Percentiles rank a stretch among this genome's conserved stretches.
phyloP scores from a whole-genome alignment of 2,888 invertebrate genomes.

The Megamerina dolium region DNA sequence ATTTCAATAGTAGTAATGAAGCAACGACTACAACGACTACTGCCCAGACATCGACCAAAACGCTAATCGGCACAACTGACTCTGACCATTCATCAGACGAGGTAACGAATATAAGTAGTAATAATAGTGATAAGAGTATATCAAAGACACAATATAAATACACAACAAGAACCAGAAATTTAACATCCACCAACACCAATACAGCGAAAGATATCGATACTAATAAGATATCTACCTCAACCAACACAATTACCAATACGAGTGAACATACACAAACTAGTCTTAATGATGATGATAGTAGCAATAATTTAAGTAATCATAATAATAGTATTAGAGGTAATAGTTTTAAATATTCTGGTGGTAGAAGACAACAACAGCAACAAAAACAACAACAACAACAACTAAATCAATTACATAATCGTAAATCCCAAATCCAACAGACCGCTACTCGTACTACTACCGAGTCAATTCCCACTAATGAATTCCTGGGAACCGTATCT shows the following conservation, averaged over 20 bases:
- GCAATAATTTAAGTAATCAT: constrained; percentile 28
- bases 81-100: constrained; percentile 23
- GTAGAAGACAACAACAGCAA: constrained; percentile 39
- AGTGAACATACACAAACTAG: constrained; percentile 31
- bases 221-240: constrained; percentile 12
- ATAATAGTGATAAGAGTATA: constrained; percentile 19
- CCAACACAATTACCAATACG: too few species aligned
- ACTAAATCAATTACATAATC: constrained; percentile 24
- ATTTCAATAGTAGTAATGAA: too few species aligned
- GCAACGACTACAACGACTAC: constrained; percentile 17
- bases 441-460: constrained; percentile 23
- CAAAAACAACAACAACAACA: constrained; percentile 25
- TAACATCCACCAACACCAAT: constrained; percentile 21
- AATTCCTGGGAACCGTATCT: constrained; percentile 46
- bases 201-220: constrained; percentile 15
- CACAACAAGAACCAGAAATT: constrained; percentile 24
- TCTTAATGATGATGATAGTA: constrained; percentile 28
- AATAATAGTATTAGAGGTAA: constrained; percentile 28
- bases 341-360: constrained; percentile 33
- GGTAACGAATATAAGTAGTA: constrained; percentile 36
- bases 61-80: constrained; percentile 23
- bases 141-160: constrained; percentile 30
- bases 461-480: constrained; percentile 30
- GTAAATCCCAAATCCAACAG: constrained; percentile 28
- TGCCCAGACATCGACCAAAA: constrained; percentile 21